These are phyloP conservation scores for Gymnarchus niloticus DNA, from an alignment of 2,113 vertebrate genomes.

Conservation along the genomic window DNA sequence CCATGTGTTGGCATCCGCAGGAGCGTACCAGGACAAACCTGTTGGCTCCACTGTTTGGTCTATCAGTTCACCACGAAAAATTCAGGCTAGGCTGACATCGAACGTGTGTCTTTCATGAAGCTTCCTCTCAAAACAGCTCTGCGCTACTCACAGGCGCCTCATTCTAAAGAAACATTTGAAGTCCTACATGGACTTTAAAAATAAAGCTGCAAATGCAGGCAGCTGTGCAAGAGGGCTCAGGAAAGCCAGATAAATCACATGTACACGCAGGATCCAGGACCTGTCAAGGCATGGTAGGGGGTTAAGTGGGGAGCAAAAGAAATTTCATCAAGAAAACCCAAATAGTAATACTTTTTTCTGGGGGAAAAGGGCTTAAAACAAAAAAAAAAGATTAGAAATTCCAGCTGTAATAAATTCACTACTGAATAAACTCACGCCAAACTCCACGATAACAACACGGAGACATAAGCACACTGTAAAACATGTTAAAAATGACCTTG, in stretches of 20 bases:
- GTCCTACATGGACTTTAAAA: slow-evolving; percentile 38
- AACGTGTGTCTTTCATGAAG: slow-evolving; percentile 36
- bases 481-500: slow-evolving; percentile 52
- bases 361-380: slow-evolving; percentile 30
- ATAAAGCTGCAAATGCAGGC: slow-evolving; percentile 39
- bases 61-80: slow-evolving; percentile 4
- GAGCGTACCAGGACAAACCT: not conserved
- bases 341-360: slow-evolving; percentile 31
- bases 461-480: slow-evolving; percentile 37
- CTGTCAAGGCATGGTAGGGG: slow-evolving; percentile 22
- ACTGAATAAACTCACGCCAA: slow-evolving; percentile 38
- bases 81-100: not conserved
- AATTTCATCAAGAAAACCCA: slow-evolving; percentile 32
- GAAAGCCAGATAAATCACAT: slow-evolving; percentile 16
- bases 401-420: slow-evolving; percentile 28
- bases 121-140: slow-evolving; percentile 33
- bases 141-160: slow-evolving; percentile 28
- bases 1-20: no score
- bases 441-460: slow-evolving; percentile 41
- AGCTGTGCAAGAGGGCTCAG: slow-evolving; percentile 35
- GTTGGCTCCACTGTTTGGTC: not conserved
- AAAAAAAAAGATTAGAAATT: slow-evolving; percentile 29
- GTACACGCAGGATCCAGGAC: not conserved
- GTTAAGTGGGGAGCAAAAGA: slow-evolving; percentile 39
- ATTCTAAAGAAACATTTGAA: slow-evolving; percentile 37